Base-by-base conservation (phyloP, 2,797 vertebrate genomes). In the Zalophus californianus region DNA sequence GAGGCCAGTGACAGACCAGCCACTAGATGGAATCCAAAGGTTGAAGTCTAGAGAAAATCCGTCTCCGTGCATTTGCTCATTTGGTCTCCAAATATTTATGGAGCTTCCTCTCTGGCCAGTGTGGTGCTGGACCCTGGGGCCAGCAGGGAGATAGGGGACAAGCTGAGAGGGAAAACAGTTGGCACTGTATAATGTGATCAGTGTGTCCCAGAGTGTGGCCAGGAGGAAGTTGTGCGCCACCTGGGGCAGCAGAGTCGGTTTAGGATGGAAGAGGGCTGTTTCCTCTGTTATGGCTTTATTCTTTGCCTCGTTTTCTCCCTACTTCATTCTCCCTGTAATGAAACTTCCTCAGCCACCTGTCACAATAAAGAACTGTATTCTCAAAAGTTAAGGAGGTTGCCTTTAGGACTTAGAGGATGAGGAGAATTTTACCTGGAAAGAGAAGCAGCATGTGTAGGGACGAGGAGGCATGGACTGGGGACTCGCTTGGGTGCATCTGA, bases 11-110 rank as follows among this genome's bases (percentile, higher is more conserved):
- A 84, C 79, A 25, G 77, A 52, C 38, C 94, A 50, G 66, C 96
- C 93, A 64, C 96, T 82, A 73, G 89, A 94, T 96, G 97, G 86
- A 90, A 97, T 94, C 96, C 94, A 38, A 80, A 96, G 96, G 93
- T 85, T 86, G 89, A 50, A 86, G 77, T 95, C 84, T 62, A 23
- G 54, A 52, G 95, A 78, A 64, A 94, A 41, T 1, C 7, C 0
- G n/a, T 7, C 60, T 90, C 41, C 23, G n/a, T 18, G 20, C 93
- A 25, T 32, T 48, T 79, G 68, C 77, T 78, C 75, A 29, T 85
- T 90, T 80, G 72, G 64, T 97, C 90, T 96, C 96, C 78, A 90
- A 38, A 73, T 90, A 85, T 66, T 90, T 68, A 50, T 80, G 96
- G 93, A 14, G 84, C n/a, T 62, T 93, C 78, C 84, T 93, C 73